Conservation (phyloP, 2,113 vertebrate genomes). For the Panthera leo region DNA sequence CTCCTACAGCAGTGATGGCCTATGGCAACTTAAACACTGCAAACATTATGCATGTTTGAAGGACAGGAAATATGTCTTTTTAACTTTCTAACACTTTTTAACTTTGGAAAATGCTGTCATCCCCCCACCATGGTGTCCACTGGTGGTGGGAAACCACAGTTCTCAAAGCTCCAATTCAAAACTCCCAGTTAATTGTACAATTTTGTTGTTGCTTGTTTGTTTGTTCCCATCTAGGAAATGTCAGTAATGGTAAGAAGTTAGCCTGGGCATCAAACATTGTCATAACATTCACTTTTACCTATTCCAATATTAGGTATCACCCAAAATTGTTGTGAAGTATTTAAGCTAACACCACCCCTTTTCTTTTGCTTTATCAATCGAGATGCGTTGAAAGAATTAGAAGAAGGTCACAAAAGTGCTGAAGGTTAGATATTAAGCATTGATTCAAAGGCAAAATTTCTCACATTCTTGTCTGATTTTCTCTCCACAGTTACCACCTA, state of each 20-base stretch:
- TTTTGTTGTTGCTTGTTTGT: background rate
- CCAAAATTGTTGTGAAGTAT: background rate
- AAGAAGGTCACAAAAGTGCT: background rate
- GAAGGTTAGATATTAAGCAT: background rate
- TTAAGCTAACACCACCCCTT: background rate
- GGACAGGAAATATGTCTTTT: background rate
- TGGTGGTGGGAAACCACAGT: background rate
- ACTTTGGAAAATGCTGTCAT: background rate
- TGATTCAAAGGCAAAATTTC: background rate
- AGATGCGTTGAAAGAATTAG: background rate
- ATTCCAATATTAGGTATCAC: background rate
- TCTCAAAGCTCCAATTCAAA: background rate
- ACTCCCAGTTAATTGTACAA: background rate
- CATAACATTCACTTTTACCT: background rate
- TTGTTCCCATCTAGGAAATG: background rate
- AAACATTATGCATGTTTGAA: background rate
- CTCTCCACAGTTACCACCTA: background rate
- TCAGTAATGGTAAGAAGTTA: background rate
- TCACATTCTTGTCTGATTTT: background rate
- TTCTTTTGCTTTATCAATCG: background rate
- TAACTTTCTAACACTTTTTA: background rate
- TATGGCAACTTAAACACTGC: background rate
- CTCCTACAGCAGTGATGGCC: background rate
- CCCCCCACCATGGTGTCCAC: background rate
- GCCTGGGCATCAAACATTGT: background rate